Percentiles rank a stretch among this genome's conserved stretches.
phyloP scores from a whole-genome alignment of 23 tunicate species.

The Clavelina lepadiformis region DNA sequence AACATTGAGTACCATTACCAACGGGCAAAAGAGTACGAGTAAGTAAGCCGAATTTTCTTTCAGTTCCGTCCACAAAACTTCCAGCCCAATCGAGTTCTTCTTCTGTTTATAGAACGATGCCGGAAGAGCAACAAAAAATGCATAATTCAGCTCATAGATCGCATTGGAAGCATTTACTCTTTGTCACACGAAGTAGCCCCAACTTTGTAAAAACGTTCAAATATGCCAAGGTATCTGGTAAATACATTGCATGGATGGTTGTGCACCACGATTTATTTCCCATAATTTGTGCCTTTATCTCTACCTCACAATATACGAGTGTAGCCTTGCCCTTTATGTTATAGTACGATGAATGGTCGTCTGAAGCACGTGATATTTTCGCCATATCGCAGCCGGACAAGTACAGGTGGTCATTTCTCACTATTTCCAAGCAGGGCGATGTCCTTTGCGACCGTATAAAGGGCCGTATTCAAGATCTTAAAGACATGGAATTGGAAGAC shows the following conservation, averaged over 20 bases:
- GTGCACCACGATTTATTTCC: too few species aligned
- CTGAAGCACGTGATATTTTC: constrained; percentile 86
- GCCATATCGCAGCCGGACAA: constrained; percentile 78
- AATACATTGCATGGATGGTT: too few species aligned
- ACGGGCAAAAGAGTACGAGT: constrained; percentile 68
- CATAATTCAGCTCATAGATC: constrained; percentile 71
- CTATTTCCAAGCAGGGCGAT: constrained; percentile 76
- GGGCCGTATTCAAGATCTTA: constrained; percentile 36
- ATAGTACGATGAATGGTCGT: constrained; percentile 92
- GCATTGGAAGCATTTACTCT: constrained; percentile 84
- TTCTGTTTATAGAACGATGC: constrained; percentile 27
- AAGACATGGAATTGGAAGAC: constrained; percentile 12
- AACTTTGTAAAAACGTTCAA: constrained; percentile 37
- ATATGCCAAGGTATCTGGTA: constrained; percentile 69
- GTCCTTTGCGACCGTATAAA: constrained; percentile 69
- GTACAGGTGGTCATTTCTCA: constrained; percentile 87
- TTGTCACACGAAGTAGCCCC: constrained; percentile 51
- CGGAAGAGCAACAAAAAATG: constrained; percentile 46
- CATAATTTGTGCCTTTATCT: too few species aligned
- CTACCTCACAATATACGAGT: too few species aligned
- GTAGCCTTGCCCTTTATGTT: too few species aligned
- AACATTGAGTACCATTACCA: constrained; percentile 85
- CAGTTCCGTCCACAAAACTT: too few species aligned
- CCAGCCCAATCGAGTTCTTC: not conserved
- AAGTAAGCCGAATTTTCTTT: constrained; percentile 15